These are phyloP conservation scores for Marronus borbonicus DNA, from an alignment of 2,888 invertebrate genomes.

Conservation along the genomic window DNA sequence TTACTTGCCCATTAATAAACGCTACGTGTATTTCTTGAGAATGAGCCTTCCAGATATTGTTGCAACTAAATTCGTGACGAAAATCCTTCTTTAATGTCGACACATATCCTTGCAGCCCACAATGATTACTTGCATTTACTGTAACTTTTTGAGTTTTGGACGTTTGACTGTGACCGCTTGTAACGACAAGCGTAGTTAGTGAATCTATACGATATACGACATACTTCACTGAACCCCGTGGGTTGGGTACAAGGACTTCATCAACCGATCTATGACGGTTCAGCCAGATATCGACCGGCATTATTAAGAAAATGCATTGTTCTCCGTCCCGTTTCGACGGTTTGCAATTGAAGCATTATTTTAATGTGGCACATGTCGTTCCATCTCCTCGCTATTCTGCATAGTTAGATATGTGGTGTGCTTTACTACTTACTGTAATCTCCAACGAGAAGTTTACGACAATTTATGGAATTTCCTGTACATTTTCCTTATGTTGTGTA, in stretches of 20 bases:
- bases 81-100: no score
- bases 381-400: not conserved
- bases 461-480: no score
- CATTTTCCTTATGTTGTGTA: no score
- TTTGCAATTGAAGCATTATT: slow-evolving; percentile 24
- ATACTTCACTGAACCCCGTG: slow-evolving; percentile 60
- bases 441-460: no score
- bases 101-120: no score
- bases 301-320: slow-evolving; percentile 36
- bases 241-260: slow-evolving; percentile 64
- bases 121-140: no score
- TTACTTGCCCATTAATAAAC: no score
- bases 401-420: not conserved
- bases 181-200: slow-evolving; percentile 67
- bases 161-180: slow-evolving; percentile 55
- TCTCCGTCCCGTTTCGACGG: slow-evolving; percentile 49
- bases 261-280: slow-evolving; percentile 59
- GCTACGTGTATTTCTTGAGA: no score
- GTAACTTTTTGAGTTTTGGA: not conserved
- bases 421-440: no score
- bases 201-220: slow-evolving; percentile 68
- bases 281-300: slow-evolving; percentile 49
- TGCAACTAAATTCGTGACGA: no score
- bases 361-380: slow-evolving; percentile 26
- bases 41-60: no score